Base-by-base conservation (phyloP, 1,140 invertebrate genomes). In the Orchestia grillus region DNA sequence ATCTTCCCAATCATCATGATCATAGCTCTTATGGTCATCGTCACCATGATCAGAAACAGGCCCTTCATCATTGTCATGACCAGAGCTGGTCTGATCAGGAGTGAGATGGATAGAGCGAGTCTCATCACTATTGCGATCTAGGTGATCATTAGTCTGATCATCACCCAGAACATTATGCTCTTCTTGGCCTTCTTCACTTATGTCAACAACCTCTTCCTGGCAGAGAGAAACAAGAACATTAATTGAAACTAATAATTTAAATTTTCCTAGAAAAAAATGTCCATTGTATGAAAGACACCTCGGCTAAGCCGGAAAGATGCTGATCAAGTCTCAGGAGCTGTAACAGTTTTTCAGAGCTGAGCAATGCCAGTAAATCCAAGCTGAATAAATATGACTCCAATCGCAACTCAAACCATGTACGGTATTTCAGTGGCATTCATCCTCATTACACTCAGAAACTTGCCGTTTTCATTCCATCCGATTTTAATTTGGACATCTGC, bases 141-240 rank as follows among this genome's bases (percentile, higher is more conserved):
- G 62, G 28, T 23, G 62, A 77, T 77, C 62, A 77, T 36, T 77
- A 77, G 11, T 77, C 28, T 23, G 28, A 36, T 77, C 62, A 77
- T 77, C 1, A 77, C 28, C 62, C 44, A 92, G 57, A 53, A 53
- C 47, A 42, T n/a, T 95, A n/a, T 43, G 47, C 40, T 53, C 45
- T 62, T 91, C 94, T 96, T 40, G 40, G 87, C 4, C 57, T 96
- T 87, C 40, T 44, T 62, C 95, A 44, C 19, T 28, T 42, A 19
- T 0, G 41, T 47, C 42, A 44, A 16, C 44, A 43, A 91, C 96
- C 96, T 92, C 96, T 91, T 57, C 53, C 87, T 90, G 88, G 88
- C 43, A 90, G 88, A 90, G 88, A 90, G 42, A 42, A 28, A 90
- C 1, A 77, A 77, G 28, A 23, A n/a, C n/a, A n/a, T n/a, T n/a